Evolutionary conservation across 92 coral and sea anemone genomes (phyloP).

Genomic region (Paramuricea clavata): DNA sequence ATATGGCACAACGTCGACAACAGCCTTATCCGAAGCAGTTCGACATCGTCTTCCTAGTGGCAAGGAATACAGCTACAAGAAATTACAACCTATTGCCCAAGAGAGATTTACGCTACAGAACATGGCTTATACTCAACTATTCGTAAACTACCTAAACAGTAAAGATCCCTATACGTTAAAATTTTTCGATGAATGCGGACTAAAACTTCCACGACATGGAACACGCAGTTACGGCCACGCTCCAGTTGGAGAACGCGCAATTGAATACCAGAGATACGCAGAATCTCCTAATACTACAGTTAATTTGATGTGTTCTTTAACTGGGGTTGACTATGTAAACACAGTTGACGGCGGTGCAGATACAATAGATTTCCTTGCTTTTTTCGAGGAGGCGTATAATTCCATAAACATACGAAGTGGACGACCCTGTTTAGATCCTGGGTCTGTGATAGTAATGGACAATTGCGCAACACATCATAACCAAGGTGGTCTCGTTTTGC

Average conservation of each 20-base stretch:
- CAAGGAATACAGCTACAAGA: no score
- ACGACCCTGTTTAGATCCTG: slow-evolving; percentile 61
- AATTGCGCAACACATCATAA: neutral
- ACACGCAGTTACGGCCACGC: no score
- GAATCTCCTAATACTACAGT: no score
- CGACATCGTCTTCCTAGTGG: no score
- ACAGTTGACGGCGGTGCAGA: neutral
- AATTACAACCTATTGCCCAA: no score
- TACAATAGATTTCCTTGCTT: neutral
- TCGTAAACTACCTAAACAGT: slow-evolving; percentile 13
- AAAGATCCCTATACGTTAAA: slow-evolving; percentile 36
- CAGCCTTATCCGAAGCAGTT: no score
- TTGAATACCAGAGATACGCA: no score
- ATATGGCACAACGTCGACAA: no score
- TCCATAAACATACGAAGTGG: slow-evolving; percentile 53
- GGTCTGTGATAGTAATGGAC: neutral
- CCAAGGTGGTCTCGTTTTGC: slow-evolving; percentile 28
- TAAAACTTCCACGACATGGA: slow-evolving; percentile 12
- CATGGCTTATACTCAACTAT: slow-evolving; percentile 44
- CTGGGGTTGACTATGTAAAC: neutral
- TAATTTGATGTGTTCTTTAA: neutral
- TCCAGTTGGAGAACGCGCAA: no score
- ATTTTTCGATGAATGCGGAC: slow-evolving; percentile 49
- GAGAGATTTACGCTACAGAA: no score
- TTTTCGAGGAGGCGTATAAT: slow-evolving; percentile 69